Evolutionary conservation across 2,888 invertebrate species (phyloP).

Genomic region (Autographa pulchrina): DNA sequence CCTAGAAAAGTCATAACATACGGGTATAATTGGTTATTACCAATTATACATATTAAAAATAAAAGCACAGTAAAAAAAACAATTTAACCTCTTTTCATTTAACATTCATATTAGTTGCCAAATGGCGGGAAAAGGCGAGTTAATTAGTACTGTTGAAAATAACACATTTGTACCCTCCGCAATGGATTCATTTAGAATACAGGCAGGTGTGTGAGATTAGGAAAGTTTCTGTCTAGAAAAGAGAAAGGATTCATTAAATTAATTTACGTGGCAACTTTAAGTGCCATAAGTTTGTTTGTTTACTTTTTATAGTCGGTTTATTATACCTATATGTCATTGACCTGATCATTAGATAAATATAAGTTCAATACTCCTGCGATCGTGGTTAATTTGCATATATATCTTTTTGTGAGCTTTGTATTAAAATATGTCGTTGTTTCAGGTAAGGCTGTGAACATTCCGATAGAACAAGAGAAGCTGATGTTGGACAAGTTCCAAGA

Average conservation of each 20-base stretch:
- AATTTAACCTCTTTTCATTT: neutral
- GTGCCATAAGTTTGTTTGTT: neutral
- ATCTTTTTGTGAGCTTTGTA: neutral
- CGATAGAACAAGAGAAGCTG: slow-evolving; percentile 94
- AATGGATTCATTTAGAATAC: slow-evolving; percentile 22
- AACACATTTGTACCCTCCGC: neutral
- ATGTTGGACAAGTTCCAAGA: slow-evolving; percentile 99
- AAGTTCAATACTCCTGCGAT: neutral
- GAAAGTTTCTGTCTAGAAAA: slow-evolving; percentile 31
- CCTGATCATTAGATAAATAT: neutral
- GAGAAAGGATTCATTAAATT: slow-evolving; percentile 39
- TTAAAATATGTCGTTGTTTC: slow-evolving; percentile 54
- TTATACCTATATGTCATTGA: neutral
- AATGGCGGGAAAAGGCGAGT: slow-evolving; percentile 4
- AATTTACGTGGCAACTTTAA: slow-evolving; percentile 12
- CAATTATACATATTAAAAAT: no score
- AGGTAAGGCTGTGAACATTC: slow-evolving; percentile 96
- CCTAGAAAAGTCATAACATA: neutral
- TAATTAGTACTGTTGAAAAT: neutral
- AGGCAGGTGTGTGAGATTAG: slow-evolving; percentile 22
- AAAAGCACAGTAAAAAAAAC: no score
- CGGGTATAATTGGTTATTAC: neutral
- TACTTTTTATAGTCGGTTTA: neutral
- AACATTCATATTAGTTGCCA: neutral
- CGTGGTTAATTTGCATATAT: neutral